These are phyloP conservation scores for Goniozus legneri DNA, from an alignment of 1,140 invertebrate genomes.

Conservation along the genomic window DNA sequence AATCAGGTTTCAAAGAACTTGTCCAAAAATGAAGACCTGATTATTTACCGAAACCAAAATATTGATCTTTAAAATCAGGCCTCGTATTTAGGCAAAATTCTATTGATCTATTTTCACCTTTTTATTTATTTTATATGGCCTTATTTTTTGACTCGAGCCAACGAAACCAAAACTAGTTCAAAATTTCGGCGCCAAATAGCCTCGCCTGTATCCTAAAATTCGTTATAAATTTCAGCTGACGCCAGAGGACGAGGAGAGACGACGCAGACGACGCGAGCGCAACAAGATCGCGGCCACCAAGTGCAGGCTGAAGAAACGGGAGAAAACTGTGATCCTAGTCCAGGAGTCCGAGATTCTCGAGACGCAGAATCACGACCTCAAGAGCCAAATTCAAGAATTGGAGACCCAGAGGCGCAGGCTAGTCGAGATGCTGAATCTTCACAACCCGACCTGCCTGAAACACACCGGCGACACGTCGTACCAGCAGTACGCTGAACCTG, in stretches of 20 bases:
- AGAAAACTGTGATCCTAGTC: constrained; percentile 81
- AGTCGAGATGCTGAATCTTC: constrained; percentile 70
- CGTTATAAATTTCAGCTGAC: constrained; percentile 82
- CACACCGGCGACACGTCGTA: constrained; percentile 51
- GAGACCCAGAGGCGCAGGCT: constrained; percentile 70
- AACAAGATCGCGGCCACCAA: constrained; percentile 96
- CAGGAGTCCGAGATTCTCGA: constrained; percentile 83
- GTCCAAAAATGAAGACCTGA: too few species aligned
- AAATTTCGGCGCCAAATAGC: too few species aligned
- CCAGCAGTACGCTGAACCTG: constrained; percentile 40
- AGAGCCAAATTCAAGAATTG: constrained; percentile 74
- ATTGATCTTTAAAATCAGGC: too few species aligned
- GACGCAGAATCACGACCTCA: constrained; percentile 81
- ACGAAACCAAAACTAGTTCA: too few species aligned
- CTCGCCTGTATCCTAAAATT: too few species aligned
- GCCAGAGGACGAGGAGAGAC: constrained; percentile 85
- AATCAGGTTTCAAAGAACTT: too few species aligned
- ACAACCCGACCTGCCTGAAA: constrained; percentile 67
- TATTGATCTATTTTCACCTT: too few species aligned
- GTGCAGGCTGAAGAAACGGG: constrained; percentile 90
- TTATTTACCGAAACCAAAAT: too few species aligned
- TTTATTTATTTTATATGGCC: too few species aligned
- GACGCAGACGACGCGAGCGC: constrained; percentile 77
- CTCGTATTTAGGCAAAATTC: too few species aligned
- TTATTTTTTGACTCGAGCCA: too few species aligned